Percentiles rank a stretch among this genome's conserved stretches.
Conservation (phyloP, 2,888 invertebrate species). For the Polyommatus iphigenia region DNA sequence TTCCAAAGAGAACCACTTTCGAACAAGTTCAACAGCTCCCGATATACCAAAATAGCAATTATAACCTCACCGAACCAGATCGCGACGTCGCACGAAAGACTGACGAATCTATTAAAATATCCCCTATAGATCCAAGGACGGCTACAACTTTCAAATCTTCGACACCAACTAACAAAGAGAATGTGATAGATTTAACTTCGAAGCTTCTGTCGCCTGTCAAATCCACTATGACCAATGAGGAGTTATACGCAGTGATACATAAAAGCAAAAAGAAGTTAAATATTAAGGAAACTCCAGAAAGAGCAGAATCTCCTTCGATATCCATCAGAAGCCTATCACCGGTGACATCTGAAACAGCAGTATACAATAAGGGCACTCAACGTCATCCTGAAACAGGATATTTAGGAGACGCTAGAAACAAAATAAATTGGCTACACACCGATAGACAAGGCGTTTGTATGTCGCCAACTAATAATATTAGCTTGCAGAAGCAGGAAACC, state of each 20-base stretch:
- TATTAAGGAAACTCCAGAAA: slow-evolving; percentile 79
- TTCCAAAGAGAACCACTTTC: slow-evolving; percentile 67
- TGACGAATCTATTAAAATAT: slow-evolving; percentile 79
- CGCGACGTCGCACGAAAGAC: slow-evolving; percentile 34
- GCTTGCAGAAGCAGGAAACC: slow-evolving; percentile 61
- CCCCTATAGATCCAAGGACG: slow-evolving; percentile 84
- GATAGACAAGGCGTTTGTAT: slow-evolving; percentile 57
- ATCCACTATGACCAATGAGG: slow-evolving; percentile 89
- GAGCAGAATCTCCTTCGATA: slow-evolving; percentile 72
- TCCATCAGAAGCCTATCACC: slow-evolving; percentile 74
- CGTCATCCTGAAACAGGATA: slow-evolving; percentile 82
- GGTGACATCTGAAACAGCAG: slow-evolving; percentile 72
- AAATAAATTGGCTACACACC: slow-evolving; percentile 84
- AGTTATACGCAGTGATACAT: slow-evolving; percentile 87
- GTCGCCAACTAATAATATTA: slow-evolving; percentile 45
- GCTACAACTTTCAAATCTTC: slow-evolving; percentile 83
- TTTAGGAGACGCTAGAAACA: slow-evolving; percentile 76
- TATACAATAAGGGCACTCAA: slow-evolving; percentile 66
- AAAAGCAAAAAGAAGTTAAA: slow-evolving; percentile 87
- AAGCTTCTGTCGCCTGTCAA: slow-evolving; percentile 83
- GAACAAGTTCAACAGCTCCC: slow-evolving; percentile 45
- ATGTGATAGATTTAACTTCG: slow-evolving; percentile 71
- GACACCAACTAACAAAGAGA: slow-evolving; percentile 81
- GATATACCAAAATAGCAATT: slow-evolving; percentile 29
- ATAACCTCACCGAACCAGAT: neutral